These are phyloP conservation scores for Ectemnius continuus DNA, from an alignment of 2,888 invertebrate genomes.

Conservation along the genomic window DNA sequence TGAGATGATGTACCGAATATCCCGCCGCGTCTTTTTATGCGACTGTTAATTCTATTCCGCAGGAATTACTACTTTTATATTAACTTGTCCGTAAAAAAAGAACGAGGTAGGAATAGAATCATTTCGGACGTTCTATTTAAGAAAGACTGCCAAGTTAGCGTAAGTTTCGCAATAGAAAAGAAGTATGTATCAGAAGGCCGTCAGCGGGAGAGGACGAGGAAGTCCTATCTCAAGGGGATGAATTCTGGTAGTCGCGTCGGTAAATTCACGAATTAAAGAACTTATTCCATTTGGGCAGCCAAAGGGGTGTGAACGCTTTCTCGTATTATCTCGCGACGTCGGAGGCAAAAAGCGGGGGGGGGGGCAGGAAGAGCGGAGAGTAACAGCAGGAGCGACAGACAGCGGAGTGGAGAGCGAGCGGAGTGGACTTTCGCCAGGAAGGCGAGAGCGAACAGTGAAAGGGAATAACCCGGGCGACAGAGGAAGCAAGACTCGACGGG, in stretches of 20 bases:
- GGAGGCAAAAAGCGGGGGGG: too few relatives aligned
- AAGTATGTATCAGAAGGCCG: too few relatives aligned
- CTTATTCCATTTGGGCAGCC: slow-evolving; percentile 78
- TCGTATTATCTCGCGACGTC: slow-evolving; percentile 73
- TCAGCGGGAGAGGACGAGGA: slow-evolving; percentile 1
- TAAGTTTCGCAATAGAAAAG: too few relatives aligned
- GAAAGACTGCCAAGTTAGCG: too few relatives aligned
- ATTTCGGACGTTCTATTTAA: too few relatives aligned
- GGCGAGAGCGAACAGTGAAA: slow-evolving; percentile 63
- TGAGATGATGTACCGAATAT: too few relatives aligned
- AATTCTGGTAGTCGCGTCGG: slow-evolving; percentile 63
- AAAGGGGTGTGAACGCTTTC: slow-evolving; percentile 78
- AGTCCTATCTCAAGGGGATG: slow-evolving; percentile 30
- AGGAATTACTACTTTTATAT: too few relatives aligned
- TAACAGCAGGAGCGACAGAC: slow-evolving; percentile 47
- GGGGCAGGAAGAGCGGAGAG: too few relatives aligned
- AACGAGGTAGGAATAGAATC: too few relatives aligned
- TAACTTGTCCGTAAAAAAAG: too few relatives aligned
- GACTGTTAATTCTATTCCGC: too few relatives aligned
- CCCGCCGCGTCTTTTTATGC: too few relatives aligned
- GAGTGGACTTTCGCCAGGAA: slow-evolving; percentile 58
- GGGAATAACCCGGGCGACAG: slow-evolving; percentile 62
- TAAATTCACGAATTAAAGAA: slow-evolving; percentile 78
- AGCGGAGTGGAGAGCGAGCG: slow-evolving; percentile 45
- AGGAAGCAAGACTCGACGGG: slow-evolving; percentile 59